Evolutionary conservation across 1,140 invertebrate genomes (phyloP).

Genomic region (Drosophila rufa): DNA sequence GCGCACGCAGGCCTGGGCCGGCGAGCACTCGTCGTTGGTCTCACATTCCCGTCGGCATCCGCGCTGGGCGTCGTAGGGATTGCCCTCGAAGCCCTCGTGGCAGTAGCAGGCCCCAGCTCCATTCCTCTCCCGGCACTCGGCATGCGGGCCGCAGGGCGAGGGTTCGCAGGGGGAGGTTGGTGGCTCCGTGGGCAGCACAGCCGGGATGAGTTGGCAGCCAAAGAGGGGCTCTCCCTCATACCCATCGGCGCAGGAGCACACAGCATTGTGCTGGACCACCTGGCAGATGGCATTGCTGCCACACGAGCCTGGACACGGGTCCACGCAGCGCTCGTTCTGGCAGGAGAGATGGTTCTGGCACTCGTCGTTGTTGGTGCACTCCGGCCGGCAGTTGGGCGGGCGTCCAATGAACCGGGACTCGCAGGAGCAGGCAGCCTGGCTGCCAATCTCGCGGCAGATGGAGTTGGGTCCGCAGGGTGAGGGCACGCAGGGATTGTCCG

Average conservation of each 20-base stretch:
- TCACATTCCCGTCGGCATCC: slow-evolving; percentile 93
- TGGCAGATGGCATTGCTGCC: slow-evolving; percentile 84
- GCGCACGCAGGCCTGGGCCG: slow-evolving; percentile 89
- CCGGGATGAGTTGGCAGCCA: slow-evolving; percentile 86
- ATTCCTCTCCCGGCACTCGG: slow-evolving; percentile 89
- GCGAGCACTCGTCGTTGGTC: slow-evolving; percentile 90
- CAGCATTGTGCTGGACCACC: slow-evolving; percentile 91
- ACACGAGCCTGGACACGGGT: slow-evolving; percentile 84
- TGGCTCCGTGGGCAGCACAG: slow-evolving; percentile 82
- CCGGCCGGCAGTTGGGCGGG: slow-evolving; percentile 88
- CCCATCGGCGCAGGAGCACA: slow-evolving; percentile 90
- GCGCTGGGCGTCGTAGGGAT: slow-evolving; percentile 87
- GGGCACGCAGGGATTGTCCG: slow-evolving; percentile 89
- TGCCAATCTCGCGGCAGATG: slow-evolving; percentile 89
- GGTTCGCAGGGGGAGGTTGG: slow-evolving; percentile 88
- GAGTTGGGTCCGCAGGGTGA: slow-evolving; percentile 93
- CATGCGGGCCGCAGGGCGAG: slow-evolving; percentile 90
- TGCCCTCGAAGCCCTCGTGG: slow-evolving; percentile 89
- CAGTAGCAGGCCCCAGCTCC: slow-evolving; percentile 89
- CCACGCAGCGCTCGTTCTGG: slow-evolving; percentile 89
- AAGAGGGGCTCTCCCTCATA: slow-evolving; percentile 91
- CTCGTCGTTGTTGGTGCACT: slow-evolving; percentile 89
- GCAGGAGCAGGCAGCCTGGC: slow-evolving; percentile 91
- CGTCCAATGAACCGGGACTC: slow-evolving; percentile 89
- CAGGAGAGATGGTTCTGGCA: slow-evolving; percentile 89